phyloP scores from a whole-genome alignment of 2,113 vertebrate species.

The Mugil cephalus region DNA sequence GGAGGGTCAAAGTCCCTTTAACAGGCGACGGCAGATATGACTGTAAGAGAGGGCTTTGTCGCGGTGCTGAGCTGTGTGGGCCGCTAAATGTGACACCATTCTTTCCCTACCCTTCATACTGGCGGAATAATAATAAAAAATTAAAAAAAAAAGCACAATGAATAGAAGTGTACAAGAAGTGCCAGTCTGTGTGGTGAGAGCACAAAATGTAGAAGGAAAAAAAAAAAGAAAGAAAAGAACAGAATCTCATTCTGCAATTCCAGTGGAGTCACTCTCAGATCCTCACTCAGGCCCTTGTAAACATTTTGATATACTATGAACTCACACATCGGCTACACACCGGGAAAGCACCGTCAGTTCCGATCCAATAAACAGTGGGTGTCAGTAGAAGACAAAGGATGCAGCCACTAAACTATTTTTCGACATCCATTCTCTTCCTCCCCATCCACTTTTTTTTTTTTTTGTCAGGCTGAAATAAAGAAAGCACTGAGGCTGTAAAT shows the following conservation, averaged over 20 bases:
- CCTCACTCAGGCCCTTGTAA: conserved; percentile 25
- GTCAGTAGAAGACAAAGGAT: conserved; percentile 11
- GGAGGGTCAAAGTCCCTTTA: conserved; percentile 74
- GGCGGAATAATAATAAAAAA: background rate
- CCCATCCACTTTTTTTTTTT: background rate
- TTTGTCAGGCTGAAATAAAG: background rate
- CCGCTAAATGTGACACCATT: conserved; percentile 65
- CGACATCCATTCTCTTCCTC: conserved; percentile 9
- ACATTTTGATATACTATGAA: conserved; percentile 51
- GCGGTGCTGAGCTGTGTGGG: conserved; percentile 61
- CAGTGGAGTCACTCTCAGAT: background rate
- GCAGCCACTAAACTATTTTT: background rate
- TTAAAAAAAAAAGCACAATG: conserved; percentile 29
- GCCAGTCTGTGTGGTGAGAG: conserved; percentile 11
- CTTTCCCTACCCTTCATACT: conserved; percentile 54
- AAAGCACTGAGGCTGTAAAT: conserved; percentile 4
- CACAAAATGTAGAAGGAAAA: background rate
- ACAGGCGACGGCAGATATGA: conserved; percentile 67
- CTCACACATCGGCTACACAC: conserved; percentile 16
- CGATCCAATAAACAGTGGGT: conserved; percentile 1
- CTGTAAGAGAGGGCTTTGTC: conserved; percentile 74
- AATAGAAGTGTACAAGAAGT: conserved; percentile 29
- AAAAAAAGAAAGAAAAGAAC: conserved; percentile 3
- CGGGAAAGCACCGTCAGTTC: conserved; percentile 8
- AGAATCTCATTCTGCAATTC: conserved; percentile 3